A percentile compares a stretch with the other conserved stretches of the same genome.
These are phyloP conservation scores for Acinonyx jubatus DNA, from an alignment of 2,113 vertebrate species.

Conservation along the genomic window DNA sequence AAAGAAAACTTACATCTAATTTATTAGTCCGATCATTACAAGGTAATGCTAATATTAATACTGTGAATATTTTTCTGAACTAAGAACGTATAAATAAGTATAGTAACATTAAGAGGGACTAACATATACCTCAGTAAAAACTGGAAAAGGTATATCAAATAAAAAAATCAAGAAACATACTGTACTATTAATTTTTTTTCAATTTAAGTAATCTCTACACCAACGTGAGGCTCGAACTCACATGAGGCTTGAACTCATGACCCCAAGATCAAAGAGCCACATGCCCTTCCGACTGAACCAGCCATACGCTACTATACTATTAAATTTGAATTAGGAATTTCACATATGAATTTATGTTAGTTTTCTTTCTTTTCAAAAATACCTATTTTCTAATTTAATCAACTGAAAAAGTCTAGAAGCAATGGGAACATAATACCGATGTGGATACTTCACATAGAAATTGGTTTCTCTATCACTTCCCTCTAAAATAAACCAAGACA, in stretches of 20 bases:
- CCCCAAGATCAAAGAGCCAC: too few relatives aligned
- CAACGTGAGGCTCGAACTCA: too few relatives aligned
- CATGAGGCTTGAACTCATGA: too few relatives aligned
- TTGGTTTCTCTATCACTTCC: background rate
- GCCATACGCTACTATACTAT: background rate
- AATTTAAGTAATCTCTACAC: too few relatives aligned
- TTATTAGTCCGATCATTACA: background rate
- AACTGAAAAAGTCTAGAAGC: background rate
- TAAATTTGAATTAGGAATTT: background rate
- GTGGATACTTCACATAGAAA: background rate
- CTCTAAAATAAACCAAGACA: background rate
- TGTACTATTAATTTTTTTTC: background rate
- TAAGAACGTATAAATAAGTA: background rate
- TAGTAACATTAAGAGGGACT: background rate
- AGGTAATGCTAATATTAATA: background rate
- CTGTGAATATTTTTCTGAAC: background rate
- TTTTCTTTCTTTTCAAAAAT: background rate
- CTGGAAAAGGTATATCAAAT: background rate
- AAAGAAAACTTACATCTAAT: background rate
- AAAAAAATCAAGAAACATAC: background rate
- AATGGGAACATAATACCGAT: background rate
- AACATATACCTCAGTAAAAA: background rate
- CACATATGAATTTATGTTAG: background rate
- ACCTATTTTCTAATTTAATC: background rate
- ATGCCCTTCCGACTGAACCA: too few relatives aligned